These are phyloP conservation scores for Halocaridina rubra DNA, from an alignment of 2,888 invertebrate species.

Conservation along the genomic window DNA sequence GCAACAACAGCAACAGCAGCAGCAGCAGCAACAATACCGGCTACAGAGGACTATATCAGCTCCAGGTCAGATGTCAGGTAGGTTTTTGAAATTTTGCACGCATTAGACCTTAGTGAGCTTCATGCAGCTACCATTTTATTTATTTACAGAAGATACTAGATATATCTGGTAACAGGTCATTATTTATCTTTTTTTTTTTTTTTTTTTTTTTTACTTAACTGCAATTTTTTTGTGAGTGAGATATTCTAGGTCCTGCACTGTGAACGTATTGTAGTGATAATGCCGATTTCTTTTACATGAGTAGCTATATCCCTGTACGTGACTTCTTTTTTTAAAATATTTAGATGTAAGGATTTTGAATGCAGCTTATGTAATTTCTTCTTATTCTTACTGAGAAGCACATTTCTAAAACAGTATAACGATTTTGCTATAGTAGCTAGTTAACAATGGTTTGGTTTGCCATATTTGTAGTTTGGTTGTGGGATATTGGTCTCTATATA, in stretches of 20 bases:
- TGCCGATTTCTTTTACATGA: too few species aligned
- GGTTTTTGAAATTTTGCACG: not conserved
- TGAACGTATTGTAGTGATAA: too few species aligned
- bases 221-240: too few species aligned
- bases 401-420: conserved; percentile 10
- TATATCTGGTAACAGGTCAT: too few species aligned
- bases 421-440: conserved; percentile 46
- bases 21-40: conserved; percentile 23
- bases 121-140: too few species aligned
- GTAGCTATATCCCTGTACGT: too few species aligned
- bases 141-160: too few species aligned
- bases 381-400: not conserved
- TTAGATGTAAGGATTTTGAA: conserved; percentile 26
- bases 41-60: conserved; percentile 50
- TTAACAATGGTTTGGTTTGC: conserved; percentile 62
- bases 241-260: too few species aligned
- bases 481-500: conserved; percentile 56
- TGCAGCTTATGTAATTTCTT: conserved; percentile 13
- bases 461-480: conserved; percentile 57
- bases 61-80: conserved; percentile 58
- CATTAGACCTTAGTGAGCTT: too few species aligned
- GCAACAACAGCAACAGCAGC: conserved; percentile 37
- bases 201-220: too few species aligned
- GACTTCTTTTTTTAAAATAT: too few species aligned
- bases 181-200: too few species aligned